Evolutionary conservation across 2,797 vertebrate genomes (phyloP).

Genomic region (Australoheros facetus): DNA sequence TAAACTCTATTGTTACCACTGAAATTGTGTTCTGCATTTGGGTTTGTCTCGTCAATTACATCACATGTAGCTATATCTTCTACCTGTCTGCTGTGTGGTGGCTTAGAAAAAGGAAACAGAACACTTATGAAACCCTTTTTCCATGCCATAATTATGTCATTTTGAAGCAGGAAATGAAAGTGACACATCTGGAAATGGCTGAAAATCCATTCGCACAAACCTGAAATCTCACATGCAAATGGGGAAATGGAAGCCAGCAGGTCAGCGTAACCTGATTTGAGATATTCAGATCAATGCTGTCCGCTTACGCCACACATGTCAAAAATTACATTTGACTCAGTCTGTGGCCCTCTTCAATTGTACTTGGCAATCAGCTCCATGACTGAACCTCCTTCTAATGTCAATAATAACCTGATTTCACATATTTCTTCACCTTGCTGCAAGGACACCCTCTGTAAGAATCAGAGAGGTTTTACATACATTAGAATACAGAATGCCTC

Average conservation of each 20-base stretch:
- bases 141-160: neutral
- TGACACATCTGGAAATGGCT: constrained; percentile 11
- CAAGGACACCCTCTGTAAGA: constrained; percentile 47
- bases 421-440: constrained; percentile 59
- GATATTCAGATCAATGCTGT: constrained; percentile 36
- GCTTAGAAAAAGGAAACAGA: neutral
- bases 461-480: constrained; percentile 60
- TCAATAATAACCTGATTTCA: constrained; percentile 59
- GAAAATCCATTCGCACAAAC: neutral
- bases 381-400: constrained; percentile 5
- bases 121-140: neutral
- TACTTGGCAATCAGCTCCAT: constrained; percentile 47
- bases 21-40: neutral
- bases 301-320: constrained; percentile 4
- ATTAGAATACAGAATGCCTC: constrained; percentile 59
- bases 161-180: constrained; percentile 33
- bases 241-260: constrained; percentile 12
- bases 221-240: constrained; percentile 32
- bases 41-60: neutral
- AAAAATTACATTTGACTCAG: constrained; percentile 44
- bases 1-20: neutral
- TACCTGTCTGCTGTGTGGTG: neutral
- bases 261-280: constrained; percentile 34
- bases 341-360: constrained; percentile 23
- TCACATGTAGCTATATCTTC: neutral